Percentiles rank a stretch among this genome's conserved stretches.
Evolutionary conservation across 1,140 invertebrate genomes (phyloP).

Genomic region (Littorina saxatilis): DNA sequence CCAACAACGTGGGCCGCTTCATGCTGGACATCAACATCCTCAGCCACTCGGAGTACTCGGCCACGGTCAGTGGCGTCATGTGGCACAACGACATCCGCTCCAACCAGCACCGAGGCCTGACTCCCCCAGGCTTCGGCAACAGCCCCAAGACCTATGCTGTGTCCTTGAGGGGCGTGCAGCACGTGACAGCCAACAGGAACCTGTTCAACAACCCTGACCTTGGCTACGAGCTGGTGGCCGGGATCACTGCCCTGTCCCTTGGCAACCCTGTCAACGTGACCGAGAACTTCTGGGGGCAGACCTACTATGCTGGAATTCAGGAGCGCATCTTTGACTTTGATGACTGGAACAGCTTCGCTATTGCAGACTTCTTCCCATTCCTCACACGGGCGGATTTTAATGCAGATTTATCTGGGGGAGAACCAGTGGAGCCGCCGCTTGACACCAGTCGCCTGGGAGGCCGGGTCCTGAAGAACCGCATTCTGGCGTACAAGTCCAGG

Average conservation of each 20-base stretch:
- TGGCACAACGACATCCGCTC: constrained; percentile 86
- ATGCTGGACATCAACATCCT: constrained; percentile 92
- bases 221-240: constrained; percentile 95
- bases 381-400: constrained; percentile 76
- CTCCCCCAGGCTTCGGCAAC: constrained; percentile 47
- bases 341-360: constrained; percentile 98
- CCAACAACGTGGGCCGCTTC: constrained; percentile 85
- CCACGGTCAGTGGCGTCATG: constrained; percentile 88
- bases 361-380: constrained; percentile 92
- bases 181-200: constrained; percentile 93
- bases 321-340: constrained; percentile 98
- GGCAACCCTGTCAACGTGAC: constrained; percentile 91
- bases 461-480: constrained; percentile 85
- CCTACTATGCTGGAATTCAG: constrained; percentile 83
- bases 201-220: constrained; percentile 89
- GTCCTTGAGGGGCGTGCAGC: constrained; percentile 95
- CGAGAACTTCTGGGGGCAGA: constrained; percentile 96
- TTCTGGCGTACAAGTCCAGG: constrained; percentile 80
- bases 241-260: constrained; percentile 82
- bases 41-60: constrained; percentile 95
- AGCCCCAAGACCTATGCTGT: constrained; percentile 83
- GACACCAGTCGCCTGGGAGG: constrained; percentile 83
- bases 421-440: constrained; percentile 55
- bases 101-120: constrained; percentile 77
- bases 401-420: constrained; percentile 76